A percentile compares a stretch with the other conserved stretches of the same genome.
Evolutionary conservation across 30 jellyfish, hydroid and myxozoan species (phyloP).

Genomic region (Aurelia aurita): DNA sequence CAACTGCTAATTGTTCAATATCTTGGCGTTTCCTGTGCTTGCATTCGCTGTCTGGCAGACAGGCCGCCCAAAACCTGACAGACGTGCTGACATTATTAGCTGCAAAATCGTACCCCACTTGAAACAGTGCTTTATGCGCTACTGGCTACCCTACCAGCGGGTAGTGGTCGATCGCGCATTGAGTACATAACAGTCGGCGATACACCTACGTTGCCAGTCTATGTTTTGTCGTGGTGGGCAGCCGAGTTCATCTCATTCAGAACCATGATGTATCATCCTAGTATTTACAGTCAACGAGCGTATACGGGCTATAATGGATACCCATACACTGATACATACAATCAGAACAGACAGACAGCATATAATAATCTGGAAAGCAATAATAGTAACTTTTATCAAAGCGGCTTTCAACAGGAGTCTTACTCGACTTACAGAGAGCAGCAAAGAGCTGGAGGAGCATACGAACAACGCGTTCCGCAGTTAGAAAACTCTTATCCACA

Average conservation of each 20-base stretch:
- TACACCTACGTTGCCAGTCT: constrained; percentile 50
- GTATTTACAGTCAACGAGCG: constrained; percentile 61
- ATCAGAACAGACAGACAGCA: constrained; percentile 42
- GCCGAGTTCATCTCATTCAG: neutral
- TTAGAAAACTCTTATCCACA: constrained; percentile 12
- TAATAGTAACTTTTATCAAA: constrained; percentile 46
- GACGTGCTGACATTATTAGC: constrained; percentile 71
- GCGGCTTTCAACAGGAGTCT: constrained; percentile 49
- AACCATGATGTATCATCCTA: constrained; percentile 65
- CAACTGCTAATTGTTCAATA: constrained; percentile 29
- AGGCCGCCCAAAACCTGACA: constrained; percentile 72
- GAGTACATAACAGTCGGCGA: constrained; percentile 46
- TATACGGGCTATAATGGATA: constrained; percentile 36
- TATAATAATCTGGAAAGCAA: constrained; percentile 17
- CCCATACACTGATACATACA: constrained; percentile 47
- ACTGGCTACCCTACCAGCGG: constrained; percentile 78
- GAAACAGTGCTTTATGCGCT: constrained; percentile 24
- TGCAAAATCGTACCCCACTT: constrained; percentile 68
- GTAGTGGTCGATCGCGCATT: constrained; percentile 61
- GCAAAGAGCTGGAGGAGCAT: constrained; percentile 56
- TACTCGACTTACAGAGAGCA: constrained; percentile 42
- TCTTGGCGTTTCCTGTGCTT: constrained; percentile 72
- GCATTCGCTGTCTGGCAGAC: constrained; percentile 77
- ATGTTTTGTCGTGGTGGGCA: constrained; percentile 18
- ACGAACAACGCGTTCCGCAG: constrained; percentile 60